Evolutionary conservation across 2,113 vertebrate species (phyloP), one percentile per base, ranked within the genome.

Genomic region (Bucco capensis): DNA sequence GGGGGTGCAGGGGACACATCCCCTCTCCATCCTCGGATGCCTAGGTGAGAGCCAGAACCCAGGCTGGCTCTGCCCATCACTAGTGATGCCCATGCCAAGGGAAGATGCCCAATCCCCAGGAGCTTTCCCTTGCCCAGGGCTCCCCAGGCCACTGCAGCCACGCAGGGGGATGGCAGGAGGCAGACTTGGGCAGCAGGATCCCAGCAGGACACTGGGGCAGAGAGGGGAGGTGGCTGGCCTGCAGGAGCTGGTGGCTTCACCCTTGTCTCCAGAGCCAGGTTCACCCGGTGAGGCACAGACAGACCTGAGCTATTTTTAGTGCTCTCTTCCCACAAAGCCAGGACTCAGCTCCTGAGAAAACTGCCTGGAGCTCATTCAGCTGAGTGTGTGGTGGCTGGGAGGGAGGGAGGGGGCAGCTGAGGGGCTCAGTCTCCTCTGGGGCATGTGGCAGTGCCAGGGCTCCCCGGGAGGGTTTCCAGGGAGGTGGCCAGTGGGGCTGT

Each of bases 151-250:
- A 2, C 13, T 2, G 6, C 60, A 66, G 76, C 27, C 6, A 0
- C 2, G 1, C 1, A 3, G 40, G 54, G 35, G 33, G 33, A 9
- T 0, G 7, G 27, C n/a, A 25, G 1, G 1, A 17, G 0, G 1
- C 38, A 2, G 0, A 0, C 30, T 37, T 31, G 57, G 51, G 83
- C 4, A 5, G n/a, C 24, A 3, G 2, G 5, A 5, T 23, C 28
- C 2, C 2, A 2, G 54, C 8, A 4, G 81, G 66, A 51, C 49
- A 46, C 37, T 5, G 46, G 83, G 86, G 82, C 44, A 38, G 49
- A 42, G 69, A 15, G 19, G 27, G 22, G 56, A 40, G 35, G 4
- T 1, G 7, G 27, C 11, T 21, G 54, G 37, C 6, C 12, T 2
- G 16, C 40, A 47, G 77, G 31, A 70, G 42, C 24, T 1, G 3